These are phyloP conservation scores for Mizuhopecten yessoensis DNA, from an alignment of 1,140 invertebrate species.

Conservation along the genomic window DNA sequence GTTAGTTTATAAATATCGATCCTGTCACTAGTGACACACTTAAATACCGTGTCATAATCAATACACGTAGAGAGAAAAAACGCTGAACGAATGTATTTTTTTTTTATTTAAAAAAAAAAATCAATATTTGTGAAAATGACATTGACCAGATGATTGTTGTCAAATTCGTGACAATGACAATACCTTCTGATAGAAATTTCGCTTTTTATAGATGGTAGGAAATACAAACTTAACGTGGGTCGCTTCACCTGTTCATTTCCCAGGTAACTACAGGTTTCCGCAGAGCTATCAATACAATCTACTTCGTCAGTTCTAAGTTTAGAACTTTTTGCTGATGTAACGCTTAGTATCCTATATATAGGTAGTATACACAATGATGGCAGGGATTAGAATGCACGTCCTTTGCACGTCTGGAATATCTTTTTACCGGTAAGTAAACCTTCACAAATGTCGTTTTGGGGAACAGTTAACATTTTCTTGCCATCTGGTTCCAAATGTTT, in stretches of 20 bases:
- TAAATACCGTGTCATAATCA: neutral
- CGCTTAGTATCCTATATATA: constrained; percentile 24
- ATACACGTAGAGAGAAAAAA: neutral
- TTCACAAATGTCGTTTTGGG: neutral
- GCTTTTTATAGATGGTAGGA: neutral
- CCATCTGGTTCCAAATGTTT: neutral
- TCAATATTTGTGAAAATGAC: neutral
- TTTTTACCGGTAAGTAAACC: neutral
- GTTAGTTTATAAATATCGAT: constrained; percentile 35
- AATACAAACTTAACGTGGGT: constrained; percentile 2
- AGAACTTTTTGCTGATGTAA: constrained; percentile 24
- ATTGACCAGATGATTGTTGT: neutral
- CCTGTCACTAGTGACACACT: neutral
- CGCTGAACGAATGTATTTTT: neutral
- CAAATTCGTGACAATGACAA: neutral
- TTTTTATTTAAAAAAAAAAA: neutral
- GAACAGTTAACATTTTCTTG: neutral
- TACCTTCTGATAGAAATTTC: neutral
- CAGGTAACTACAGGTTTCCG: constrained; percentile 13
- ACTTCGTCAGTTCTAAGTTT: constrained; percentile 33
- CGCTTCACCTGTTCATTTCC: neutral
- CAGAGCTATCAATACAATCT: neutral
- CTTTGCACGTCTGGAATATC: constrained; percentile 29
- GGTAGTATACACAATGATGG: neutral
- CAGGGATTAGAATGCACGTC: constrained; percentile 28